Conservation (phyloP, 2,113 vertebrate species). For the Hiodon alosoides region DNA sequence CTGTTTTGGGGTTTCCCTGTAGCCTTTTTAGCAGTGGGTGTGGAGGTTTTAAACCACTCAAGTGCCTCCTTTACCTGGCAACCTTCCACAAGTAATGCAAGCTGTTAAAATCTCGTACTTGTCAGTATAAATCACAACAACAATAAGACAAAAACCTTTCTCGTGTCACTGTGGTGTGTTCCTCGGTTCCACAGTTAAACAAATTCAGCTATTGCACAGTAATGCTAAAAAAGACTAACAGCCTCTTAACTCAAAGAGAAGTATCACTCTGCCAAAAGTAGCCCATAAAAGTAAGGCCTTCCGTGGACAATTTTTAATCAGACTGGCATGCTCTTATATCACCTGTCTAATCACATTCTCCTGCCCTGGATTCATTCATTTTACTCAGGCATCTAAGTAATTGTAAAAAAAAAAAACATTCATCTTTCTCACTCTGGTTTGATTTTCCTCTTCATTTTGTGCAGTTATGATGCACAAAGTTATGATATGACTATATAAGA, state of each 20-base stretch:
- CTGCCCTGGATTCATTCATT: constrained; percentile 15
- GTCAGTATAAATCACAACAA: constrained; percentile 51
- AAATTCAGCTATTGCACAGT: constrained; percentile 9
- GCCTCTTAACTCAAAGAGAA: constrained; percentile 5
- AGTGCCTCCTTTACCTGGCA: constrained; percentile 40
- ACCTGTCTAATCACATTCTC: constrained; percentile 10
- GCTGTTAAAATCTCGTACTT: constrained; percentile 50
- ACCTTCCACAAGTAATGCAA: constrained; percentile 50
- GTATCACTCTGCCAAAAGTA: constrained; percentile 1
- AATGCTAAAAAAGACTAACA: constrained; percentile 26
- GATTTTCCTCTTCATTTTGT: background rate
- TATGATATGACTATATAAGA: background rate
- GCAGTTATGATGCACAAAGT: background rate
- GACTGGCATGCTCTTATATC: constrained; percentile 15
- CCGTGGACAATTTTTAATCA: constrained; percentile 20
- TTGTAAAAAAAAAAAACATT: background rate
- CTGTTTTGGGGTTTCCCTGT: background rate
- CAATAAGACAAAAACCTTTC: constrained; percentile 31
- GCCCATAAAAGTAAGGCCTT: background rate
- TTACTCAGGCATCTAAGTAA: background rate
- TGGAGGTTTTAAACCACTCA: background rate
- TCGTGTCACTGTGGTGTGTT: constrained; percentile 21
- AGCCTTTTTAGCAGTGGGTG: background rate
- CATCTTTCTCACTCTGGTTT: background rate
- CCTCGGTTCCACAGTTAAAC: constrained; percentile 30